Base-by-base conservation (phyloP, 1,140 invertebrate genomes). In the Bombus fervidus region DNA sequence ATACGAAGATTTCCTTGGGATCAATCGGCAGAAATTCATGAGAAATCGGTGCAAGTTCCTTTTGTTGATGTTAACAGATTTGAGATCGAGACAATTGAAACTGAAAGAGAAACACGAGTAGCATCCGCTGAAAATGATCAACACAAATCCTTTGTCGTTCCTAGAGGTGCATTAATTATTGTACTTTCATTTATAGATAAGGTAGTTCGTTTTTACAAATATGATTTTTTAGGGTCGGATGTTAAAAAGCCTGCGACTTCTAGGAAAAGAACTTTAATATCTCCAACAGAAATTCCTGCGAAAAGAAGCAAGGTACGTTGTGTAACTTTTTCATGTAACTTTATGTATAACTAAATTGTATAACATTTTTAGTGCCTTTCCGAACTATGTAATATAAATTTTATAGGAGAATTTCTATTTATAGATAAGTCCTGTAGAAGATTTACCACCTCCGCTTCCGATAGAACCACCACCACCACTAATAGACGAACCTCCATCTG, bases 281-380 rank as follows among this genome's bases (percentile, higher is more conserved):
- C 64, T 59, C 22, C 13, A 31, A 8, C 25, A 34, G 83, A 72
- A 80, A 80, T 34, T 69, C 66, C 83, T 13, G n/a, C 12, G 6
- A 84, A 84, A 31, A 84, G 12, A 57, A 72, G 68, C 13, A 81
- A 69, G 31, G 68, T 73, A 43, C 31, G 37, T 66, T 43, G 5
- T 8, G 6, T 4, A 69, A n/a, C 18, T 6, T 53, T 6, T 22
- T 53, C 18, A 18, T 53, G 22, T 22, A 22, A 53, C 47, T 22
- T 53, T 53, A 22, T 8, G 47, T 53, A 2, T 8, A 53, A 53
- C 47, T 53, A 53, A 53, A 53, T 53, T 2, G 18, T 53, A 22
- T 22, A 53, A 53, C 18, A 8, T 22, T 22, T 59, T 31, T 8
- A 43, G 10, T 47, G 37, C 22, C 34, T 31, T 41, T 59, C 25